Base-by-base conservation (phyloP, 92 coral and sea anemone species). In the Siderastrea siderea region DNA sequence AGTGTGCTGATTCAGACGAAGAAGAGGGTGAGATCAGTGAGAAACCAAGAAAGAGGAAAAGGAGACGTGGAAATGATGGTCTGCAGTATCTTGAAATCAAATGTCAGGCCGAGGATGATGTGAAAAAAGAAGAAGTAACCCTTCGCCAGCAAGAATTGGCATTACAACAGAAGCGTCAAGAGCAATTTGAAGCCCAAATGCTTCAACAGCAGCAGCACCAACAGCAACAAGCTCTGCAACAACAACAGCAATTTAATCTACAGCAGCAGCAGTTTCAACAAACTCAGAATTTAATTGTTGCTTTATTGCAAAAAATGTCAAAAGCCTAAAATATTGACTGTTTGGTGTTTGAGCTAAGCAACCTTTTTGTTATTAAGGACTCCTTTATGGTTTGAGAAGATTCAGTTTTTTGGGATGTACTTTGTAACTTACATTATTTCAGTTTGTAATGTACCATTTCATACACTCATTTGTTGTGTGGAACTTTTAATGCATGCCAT, bases 51-150 rank as follows among this genome's bases (percentile, higher is more conserved):
- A 77, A 49, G 68, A 77, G 87, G 69, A 84, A 80, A 66, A 89
- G 95, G 62, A 71, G 93, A 70, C 51, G 80, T 78, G 86, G 82
- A 14, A 26, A 73, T 70, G 87, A 89, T 73, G 87, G 90, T 16
- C 59, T 92, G 61, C 77, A 89, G 86, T 92, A 79, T 71, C 82
- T 88, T 48, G 88, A 84, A 52, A 82, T 63, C 60, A 92, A 84
- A 84, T 63, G 71, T 49, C 81, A 86, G 48, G 74, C 75, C 43
- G 97, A 94, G 66, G 81, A 75, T 16, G 95, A 85, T 52, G 74
- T 91, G 46, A 88, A 83, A 60, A 91, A 89, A 60, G 86, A 91
- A 68, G 92, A 84, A 81, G 74, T 84, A 68, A 83, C 87, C 15
- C 55, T 92, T 72, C 68, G 71, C 73, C 81, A 78, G 68, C 81